These are phyloP conservation scores for Nomada ruficornis DNA, from an alignment of 2,888 invertebrate species.

Conservation along the genomic window DNA sequence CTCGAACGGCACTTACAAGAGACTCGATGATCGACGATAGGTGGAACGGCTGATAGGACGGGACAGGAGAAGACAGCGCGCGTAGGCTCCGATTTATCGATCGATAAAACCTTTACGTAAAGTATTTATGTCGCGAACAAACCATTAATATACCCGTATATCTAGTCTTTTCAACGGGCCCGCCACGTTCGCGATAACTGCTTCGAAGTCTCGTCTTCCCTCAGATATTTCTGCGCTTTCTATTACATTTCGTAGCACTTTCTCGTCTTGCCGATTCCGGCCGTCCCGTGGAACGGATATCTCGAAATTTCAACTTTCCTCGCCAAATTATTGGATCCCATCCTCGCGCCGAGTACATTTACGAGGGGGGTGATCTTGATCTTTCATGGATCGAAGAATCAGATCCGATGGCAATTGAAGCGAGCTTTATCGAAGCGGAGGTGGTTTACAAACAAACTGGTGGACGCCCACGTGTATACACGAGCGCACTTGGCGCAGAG, in stretches of 20 bases:
- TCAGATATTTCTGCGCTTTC: constrained; percentile 20
- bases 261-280: neutral
- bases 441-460: constrained; percentile 56
- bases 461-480: constrained; percentile 60
- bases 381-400: constrained; percentile 16
- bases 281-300: too few species aligned
- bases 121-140: constrained; percentile 78
- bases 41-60: constrained; percentile 47
- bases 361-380: constrained; percentile 41
- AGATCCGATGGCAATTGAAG: constrained; percentile 49
- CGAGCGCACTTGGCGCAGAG: constrained; percentile 45
- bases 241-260: neutral
- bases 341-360: constrained; percentile 8
- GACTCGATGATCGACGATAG: constrained; percentile 76
- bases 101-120: constrained; percentile 82
- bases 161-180: constrained; percentile 73
- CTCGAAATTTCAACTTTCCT: neutral
- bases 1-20: constrained; percentile 32
- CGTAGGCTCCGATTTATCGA: constrained; percentile 80
- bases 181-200: constrained; percentile 70
- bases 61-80: constrained; percentile 62
- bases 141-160: constrained; percentile 79
- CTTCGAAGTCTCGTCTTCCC: constrained; percentile 39
- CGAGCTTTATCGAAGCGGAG: constrained; percentile 52
- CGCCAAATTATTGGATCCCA: neutral